A percentile compares a stretch with the other conserved stretches of the same genome.
Conservation (phyloP, 2,888 invertebrate genomes). For the Tenodera sinensis region DNA sequence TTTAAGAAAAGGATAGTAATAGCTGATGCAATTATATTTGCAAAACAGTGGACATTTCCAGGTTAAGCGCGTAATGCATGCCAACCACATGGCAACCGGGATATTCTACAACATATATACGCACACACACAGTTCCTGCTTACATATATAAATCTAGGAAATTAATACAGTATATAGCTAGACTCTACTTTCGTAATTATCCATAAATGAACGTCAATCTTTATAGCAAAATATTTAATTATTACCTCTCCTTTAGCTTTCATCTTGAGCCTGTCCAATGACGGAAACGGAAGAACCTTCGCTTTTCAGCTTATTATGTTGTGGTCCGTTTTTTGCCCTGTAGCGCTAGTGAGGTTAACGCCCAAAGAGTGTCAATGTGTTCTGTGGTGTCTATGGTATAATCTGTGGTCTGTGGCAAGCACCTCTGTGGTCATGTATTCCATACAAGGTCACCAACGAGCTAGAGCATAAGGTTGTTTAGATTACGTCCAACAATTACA, state of each 20-base stretch:
- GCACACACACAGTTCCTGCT: neutral
- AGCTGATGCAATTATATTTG: neutral
- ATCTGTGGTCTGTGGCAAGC: too few relatives aligned
- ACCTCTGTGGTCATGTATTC: too few relatives aligned
- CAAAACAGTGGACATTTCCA: neutral
- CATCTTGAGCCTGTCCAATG: constrained; percentile 55
- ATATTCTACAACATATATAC: neutral
- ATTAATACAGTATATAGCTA: neutral
- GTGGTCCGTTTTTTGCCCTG: neutral
- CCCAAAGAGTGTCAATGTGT: too few relatives aligned
- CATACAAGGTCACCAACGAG: too few relatives aligned
- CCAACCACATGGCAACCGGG: neutral
- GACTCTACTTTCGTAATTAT: neutral
- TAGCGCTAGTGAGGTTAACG: neutral
- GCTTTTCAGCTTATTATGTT: neutral
- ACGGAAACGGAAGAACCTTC: constrained; percentile 20
- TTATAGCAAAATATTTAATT: constrained; percentile 23
- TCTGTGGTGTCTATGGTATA: too few relatives aligned
- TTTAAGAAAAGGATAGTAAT: neutral
- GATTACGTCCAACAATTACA: too few relatives aligned
- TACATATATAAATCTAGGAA: neutral
- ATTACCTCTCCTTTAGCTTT: constrained; percentile 85
- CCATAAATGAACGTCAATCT: neutral
- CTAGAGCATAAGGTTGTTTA: too few relatives aligned
- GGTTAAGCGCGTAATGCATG: neutral